These are phyloP conservation scores for Typhlomys cinereus DNA, from an alignment of 2,113 vertebrate genomes.

Conservation along the genomic window DNA sequence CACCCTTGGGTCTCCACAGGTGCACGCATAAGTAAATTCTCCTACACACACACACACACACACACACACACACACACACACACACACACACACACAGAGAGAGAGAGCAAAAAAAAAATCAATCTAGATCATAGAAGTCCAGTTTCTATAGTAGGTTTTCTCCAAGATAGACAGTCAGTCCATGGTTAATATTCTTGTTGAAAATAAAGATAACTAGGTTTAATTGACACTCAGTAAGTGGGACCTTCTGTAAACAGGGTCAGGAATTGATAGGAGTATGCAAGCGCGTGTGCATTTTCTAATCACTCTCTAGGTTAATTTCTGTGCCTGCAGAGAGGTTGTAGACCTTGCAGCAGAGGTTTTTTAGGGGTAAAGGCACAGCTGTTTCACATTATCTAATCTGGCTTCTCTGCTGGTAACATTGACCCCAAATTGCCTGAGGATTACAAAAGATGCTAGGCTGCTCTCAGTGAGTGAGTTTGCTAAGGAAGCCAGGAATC, in stretches of 20 bases:
- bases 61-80: too few relatives aligned
- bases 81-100: too few relatives aligned
- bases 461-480: conserved; percentile 1
- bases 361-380: not conserved
- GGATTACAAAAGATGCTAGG: conserved; percentile 35
- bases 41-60: too few relatives aligned
- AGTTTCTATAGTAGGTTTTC: not conserved
- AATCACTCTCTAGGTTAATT: conserved; percentile 20
- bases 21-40: too few relatives aligned
- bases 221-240: not conserved
- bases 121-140: not conserved
- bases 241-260: not conserved
- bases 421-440: conserved; percentile 44
- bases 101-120: too few relatives aligned
- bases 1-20: too few relatives aligned
- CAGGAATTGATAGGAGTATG: not conserved
- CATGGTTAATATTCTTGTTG: not conserved
- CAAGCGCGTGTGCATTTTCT: not conserved
- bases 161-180: not conserved
- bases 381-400: conserved; percentile 59
- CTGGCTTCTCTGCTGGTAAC: conserved; percentile 31
- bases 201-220: not conserved
- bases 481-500: conserved; percentile 27
- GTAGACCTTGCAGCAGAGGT: not conserved
- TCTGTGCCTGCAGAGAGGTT: conserved; percentile 33